phyloP scores from a whole-genome alignment of 2,113 vertebrate genomes.

The Propithecus coquereli region DNA sequence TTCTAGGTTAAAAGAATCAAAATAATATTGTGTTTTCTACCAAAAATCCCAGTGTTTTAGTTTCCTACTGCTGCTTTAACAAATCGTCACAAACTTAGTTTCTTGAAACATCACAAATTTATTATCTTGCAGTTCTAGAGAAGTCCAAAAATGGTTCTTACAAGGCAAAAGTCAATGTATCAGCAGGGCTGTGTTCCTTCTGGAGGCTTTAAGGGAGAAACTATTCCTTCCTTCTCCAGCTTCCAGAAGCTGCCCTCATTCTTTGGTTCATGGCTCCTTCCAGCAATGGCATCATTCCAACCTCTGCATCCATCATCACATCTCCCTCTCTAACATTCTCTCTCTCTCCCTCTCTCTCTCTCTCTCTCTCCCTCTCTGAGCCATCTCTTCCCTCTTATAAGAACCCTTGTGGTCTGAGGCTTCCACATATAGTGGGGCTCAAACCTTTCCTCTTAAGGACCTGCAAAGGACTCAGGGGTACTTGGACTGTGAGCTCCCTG shows the following conservation, averaged over 20 bases:
- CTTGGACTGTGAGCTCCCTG: too few relatives aligned
- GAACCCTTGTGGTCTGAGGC: not conserved
- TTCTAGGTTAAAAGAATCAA: not conserved
- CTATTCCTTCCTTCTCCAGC: not conserved
- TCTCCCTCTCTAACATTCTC: not conserved
- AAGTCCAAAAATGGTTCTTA: not conserved
- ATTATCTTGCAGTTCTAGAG: not conserved
- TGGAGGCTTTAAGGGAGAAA: not conserved
- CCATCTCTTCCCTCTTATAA: not conserved
- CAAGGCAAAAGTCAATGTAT: not conserved
- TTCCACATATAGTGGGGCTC: too few relatives aligned
- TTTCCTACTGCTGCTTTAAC: not conserved
- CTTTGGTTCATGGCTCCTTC: not conserved
- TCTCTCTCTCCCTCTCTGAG: not conserved
- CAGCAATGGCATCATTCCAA: not conserved
- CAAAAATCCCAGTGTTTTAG: not conserved
- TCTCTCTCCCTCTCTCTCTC: not conserved
- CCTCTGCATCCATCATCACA: not conserved
- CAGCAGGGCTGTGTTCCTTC: not conserved
- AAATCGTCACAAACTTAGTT: not conserved
- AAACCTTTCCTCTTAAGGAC: too few relatives aligned
- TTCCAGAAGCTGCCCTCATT: not conserved
- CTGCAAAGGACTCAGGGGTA: too few relatives aligned
- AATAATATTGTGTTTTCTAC: not conserved
- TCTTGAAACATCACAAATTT: not conserved